Base-by-base conservation (phyloP, 1,140 invertebrate species). In the Sycophaga agraensis region DNA sequence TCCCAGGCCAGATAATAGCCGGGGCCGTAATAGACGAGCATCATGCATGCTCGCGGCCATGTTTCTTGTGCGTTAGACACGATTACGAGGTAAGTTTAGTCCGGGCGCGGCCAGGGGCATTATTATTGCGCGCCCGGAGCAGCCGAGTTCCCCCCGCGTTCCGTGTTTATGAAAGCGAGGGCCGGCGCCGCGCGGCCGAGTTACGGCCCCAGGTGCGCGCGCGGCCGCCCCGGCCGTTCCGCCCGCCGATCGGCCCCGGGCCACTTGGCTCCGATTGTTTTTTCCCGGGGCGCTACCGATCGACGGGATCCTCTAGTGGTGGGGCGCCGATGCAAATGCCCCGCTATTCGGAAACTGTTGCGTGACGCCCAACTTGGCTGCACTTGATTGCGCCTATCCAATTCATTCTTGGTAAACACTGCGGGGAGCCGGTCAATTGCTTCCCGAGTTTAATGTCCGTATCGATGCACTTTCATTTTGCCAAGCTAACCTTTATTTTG, bases 121-220 rank as follows among this genome's bases (percentile, higher is more conserved):
- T 77, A 73, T 78, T 78, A 75, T 74, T 72, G 70, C 71, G 68
- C 67, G 68, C 67, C 67, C 69, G 68, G 67, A 66, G 68, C 65
- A 61, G 61, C 64, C 45, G 60, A 64, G 11, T 69, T 56, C 17
- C 59, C 57, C 60, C 68, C 50, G 64, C 39, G 37, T 48, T 37
- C 39, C 67, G 68, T 75, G 73, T 75, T 75, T 75, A 73, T 73
- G 71, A 76, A 73, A 70, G 69, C 69, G 70, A 16, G 26, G 19
- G 28, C 11, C 28, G 40, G 4, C 17, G 8, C 16, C 28, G 1
- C 35, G 4, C 59, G 61, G 64, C 21, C 69, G 66, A 73, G 68
- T 74, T 77, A 74, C 69, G 59, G 70, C 68, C 73, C 74, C 71
- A 75, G 75, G 73, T 77, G 71, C 64, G 69, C 68, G 28, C 16